Evolutionary conservation across 1,140 invertebrate species (phyloP).

Genomic region (Octopus bimaculoides): DNA sequence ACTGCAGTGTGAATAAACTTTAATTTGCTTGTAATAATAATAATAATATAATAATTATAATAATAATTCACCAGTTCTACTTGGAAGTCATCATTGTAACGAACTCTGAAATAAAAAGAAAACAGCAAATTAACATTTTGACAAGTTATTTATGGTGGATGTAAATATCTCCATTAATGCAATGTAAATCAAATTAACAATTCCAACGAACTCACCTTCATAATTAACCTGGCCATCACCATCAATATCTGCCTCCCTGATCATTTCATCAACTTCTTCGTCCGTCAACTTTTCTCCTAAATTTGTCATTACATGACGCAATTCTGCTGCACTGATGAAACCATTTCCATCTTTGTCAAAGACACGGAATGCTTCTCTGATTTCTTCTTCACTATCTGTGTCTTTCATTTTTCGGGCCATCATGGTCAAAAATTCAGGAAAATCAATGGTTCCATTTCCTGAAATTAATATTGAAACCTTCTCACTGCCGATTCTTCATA

Average conservation of each 20-base stretch:
- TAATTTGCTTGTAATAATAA: slow-evolving; percentile 1
- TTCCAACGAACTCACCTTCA: slow-evolving; percentile 28
- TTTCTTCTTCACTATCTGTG: slow-evolving; percentile 98
- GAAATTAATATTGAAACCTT: slow-evolving; percentile 61
- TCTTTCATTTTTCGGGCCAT: slow-evolving; percentile 99
- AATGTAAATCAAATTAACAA: no score
- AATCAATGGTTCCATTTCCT: slow-evolving; percentile 99
- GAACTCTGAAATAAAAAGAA: slow-evolving; percentile 13
- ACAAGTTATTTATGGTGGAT: neutral
- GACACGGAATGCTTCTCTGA: slow-evolving; percentile 96
- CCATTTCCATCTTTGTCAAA: slow-evolving; percentile 97
- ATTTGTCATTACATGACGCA: slow-evolving; percentile 77
- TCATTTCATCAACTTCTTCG: slow-evolving; percentile 91
- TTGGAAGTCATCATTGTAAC: slow-evolving; percentile 21
- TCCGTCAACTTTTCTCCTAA: slow-evolving; percentile 85
- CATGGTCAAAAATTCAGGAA: slow-evolving; percentile 76
- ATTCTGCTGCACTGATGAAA: slow-evolving; percentile 54
- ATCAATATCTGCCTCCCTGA: slow-evolving; percentile 85
- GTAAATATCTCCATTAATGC: no score
- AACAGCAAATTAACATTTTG: neutral
- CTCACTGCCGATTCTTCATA: no score
- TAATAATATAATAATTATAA: neutral
- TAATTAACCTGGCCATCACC: slow-evolving; percentile 64
- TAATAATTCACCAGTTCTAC: slow-evolving; percentile 8
- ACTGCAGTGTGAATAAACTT: slow-evolving; percentile 10